Percentiles rank a stretch among this genome's conserved stretches.
phyloP scores from a whole-genome alignment of 1,140 invertebrate genomes.

The Drosophila jambulina region DNA sequence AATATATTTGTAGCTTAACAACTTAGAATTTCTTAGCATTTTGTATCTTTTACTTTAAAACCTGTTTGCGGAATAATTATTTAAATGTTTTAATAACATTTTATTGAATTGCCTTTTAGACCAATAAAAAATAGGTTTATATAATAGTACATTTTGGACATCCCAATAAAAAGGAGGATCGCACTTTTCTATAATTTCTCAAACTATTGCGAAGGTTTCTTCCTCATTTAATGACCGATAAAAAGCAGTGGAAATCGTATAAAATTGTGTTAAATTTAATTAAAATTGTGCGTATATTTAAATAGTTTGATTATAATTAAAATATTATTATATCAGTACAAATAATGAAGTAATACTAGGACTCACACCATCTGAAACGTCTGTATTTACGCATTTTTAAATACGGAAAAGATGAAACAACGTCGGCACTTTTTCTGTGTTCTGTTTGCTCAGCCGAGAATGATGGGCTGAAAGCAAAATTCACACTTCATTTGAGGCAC shows the following conservation, averaged over 20 bases:
- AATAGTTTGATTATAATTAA: background rate
- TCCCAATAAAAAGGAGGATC: no score
- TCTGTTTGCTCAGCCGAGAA: constrained; percentile 43
- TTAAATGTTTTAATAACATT: no score
- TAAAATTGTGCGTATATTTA: background rate
- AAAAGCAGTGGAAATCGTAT: background rate
- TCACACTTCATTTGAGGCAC: constrained; percentile 80
- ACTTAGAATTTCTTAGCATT: no score
- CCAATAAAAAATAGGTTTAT: no score
- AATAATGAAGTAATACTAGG: background rate
- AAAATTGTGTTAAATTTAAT: background rate
- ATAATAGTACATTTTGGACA: no score
- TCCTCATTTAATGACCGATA: no score
- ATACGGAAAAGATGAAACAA: constrained; percentile 18
- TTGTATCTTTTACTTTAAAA: background rate
- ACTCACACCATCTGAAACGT: background rate
- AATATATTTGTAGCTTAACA: no score
- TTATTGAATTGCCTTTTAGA: no score
- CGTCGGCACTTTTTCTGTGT: constrained; percentile 46
- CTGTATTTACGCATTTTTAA: constrained; percentile 17
- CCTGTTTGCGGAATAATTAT: no score
- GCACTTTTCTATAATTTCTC: no score
- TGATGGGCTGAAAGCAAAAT: constrained; percentile 70
- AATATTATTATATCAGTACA: background rate
- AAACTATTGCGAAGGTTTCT: no score